phyloP scores from a whole-genome alignment of 2,113 vertebrate genomes.

The Hyperopisus bebe region DNA sequence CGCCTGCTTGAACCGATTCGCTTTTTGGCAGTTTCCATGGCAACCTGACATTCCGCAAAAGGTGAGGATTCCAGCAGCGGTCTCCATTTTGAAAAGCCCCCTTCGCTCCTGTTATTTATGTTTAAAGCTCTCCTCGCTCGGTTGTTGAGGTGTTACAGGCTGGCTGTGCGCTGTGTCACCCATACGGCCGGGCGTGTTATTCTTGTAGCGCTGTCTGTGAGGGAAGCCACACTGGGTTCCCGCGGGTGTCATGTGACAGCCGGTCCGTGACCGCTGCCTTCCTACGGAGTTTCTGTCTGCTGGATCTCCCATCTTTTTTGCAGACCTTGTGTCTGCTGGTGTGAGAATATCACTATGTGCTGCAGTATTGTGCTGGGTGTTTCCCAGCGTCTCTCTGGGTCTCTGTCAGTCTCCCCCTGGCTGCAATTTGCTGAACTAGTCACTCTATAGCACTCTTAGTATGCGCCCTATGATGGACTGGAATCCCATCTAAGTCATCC shows the following conservation, averaged over 20 bases:
- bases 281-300: background rate
- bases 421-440: background rate
- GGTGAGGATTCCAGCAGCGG: constrained; percentile 21
- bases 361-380: background rate
- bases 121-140: background rate
- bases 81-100: background rate
- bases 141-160: background rate
- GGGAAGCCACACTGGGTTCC: background rate
- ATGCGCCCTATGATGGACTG: background rate
- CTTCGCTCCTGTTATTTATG: background rate
- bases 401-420: background rate
- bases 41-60: constrained; percentile 26
- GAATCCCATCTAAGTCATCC: background rate
- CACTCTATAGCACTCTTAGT: background rate
- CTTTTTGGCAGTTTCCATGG: constrained; percentile 32
- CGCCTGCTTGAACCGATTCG: constrained; percentile 1
- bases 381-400: background rate
- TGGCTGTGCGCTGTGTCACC: background rate
- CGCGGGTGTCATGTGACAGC: background rate
- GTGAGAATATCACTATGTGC: background rate
- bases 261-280: background rate
- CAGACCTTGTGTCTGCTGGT: background rate
- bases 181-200: background rate
- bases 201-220: background rate
- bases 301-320: no score